Evolutionary conservation across 2,888 invertebrate species (phyloP), one percentile per base, ranked within the genome.

Genomic region (Anarsia innoxiella): DNA sequence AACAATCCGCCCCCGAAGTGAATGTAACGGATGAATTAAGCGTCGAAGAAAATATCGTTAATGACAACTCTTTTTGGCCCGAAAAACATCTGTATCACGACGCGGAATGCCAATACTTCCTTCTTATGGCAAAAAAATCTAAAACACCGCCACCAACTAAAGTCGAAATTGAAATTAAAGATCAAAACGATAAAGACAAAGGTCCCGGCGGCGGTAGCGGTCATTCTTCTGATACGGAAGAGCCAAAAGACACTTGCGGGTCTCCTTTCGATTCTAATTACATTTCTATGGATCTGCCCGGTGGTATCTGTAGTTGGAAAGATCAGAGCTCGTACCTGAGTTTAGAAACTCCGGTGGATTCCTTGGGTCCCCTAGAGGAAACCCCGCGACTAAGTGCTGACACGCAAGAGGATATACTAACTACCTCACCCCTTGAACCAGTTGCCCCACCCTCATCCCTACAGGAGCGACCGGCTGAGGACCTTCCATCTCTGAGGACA

Each of bases 261-360:
- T 73, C 72, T 10, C 72, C 76, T 23, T 74, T 61, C 39, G 76
- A 83, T 55, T 89, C 91, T 9, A 88, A 89, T 59, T 89, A 88
- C 56, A 86, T 90, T 54, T 88, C 90, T 32, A 89, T 91, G 60
- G 91, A 92, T 72, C 78, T 93, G 47, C 93, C 93, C 3, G 92
- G 92, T 44, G 93, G 93, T 37, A 88, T 93, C 53, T 92, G 92
- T 68, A 90, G 91, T 64, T 93, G 93, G 93, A 89, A 89, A 66
- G 93, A 92, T 64, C 88, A 92, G 64, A 93, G 92, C 63, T 93
- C 93, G 33, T 93, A 93, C 59, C 78, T 93, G 56, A 86, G 90
- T 56, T 64, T 86, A 58, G 90, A 90, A 68, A 79, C 85, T 40
- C 71, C 83, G 23, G 53, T 51, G 12, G 65, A 70, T 48, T 65